Evolutionary conservation across 2,888 invertebrate genomes (phyloP), one percentile per base, ranked within the genome.

Genomic region (Baccha elongata): DNA sequence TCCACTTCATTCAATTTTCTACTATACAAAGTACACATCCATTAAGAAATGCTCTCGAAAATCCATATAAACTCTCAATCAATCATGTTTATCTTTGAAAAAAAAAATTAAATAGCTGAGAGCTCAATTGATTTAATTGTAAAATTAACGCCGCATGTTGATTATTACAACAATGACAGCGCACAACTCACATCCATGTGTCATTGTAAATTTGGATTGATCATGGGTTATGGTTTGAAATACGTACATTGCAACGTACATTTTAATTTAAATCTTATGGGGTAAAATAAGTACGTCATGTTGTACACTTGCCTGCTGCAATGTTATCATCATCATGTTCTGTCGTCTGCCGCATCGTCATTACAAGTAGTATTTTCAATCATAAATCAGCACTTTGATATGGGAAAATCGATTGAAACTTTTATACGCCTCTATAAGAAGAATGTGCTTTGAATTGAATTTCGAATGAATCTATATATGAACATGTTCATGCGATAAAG

Each of bases 341-440:
- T 42, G 55, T 65, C 55, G 58, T 55, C 58, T 46, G 60, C 52
- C 52, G 69, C 58, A 44, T 37, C 21, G 50, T 62, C 64, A 50
- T 32, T 55, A 64, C 71, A 71, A 48, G 64, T 46, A 48, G 64
- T 46, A 67, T 72, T 60, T 29, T 40, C 35, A 62, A 60, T 52
- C 65, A 62, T 81, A 81, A 81, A 81, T 81, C 81, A 81, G 65
- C 69, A 67, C 52, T 71, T 64, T 81, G 80, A 81, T 75, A 81
- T 71, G 81, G 60, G 60, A 74, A 65, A 74, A 65, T 75, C 71
- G 65, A 75, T 60, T 52, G 46, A 71, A 75, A 71, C 35, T 40
- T 26, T 2, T 3, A 23, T 40, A 10, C 58, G 40, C 23, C 40
- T 23, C 29, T 52, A 19, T 21, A 19, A 53, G 21, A 64, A 35